These are phyloP conservation scores for Aphaenogaster ashmeadi DNA, from an alignment of 1,140 invertebrate species.

Conservation along the genomic window DNA sequence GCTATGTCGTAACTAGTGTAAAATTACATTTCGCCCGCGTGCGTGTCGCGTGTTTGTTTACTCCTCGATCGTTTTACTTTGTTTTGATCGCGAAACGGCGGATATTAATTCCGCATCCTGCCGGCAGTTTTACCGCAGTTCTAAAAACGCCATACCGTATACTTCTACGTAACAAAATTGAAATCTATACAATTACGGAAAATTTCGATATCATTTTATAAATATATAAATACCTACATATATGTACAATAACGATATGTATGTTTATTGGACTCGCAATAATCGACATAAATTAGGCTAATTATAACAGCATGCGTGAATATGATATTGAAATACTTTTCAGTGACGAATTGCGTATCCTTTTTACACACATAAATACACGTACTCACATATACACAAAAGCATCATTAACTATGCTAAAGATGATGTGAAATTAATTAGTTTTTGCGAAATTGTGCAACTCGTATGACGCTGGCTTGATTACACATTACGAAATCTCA, in stretches of 20 bases:
- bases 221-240: background rate
- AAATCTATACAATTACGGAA: background rate
- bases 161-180: background rate
- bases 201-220: background rate
- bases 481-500: slow-evolving; percentile 36
- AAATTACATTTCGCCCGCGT: slow-evolving; percentile 42
- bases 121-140: background rate
- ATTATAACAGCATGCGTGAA: background rate
- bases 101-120: slow-evolving; percentile 37
- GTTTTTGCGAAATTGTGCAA: slow-evolving; percentile 24
- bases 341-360: background rate
- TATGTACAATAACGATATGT: background rate
- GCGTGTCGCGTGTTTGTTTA: slow-evolving; percentile 40
- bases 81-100: slow-evolving; percentile 13
- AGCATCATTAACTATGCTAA: background rate
- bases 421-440: slow-evolving; percentile 32
- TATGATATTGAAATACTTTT: background rate
- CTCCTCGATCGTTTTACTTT: slow-evolving; percentile 41
- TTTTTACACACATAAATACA: background rate
- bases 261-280: background rate
- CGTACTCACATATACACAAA: too few species aligned
- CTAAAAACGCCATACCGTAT: background rate
- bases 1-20: slow-evolving; percentile 43
- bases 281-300: background rate
- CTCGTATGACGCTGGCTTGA: background rate